phyloP scores from a whole-genome alignment of 2,888 invertebrate genomes.

The Amblyjoppa fuscipennis region DNA sequence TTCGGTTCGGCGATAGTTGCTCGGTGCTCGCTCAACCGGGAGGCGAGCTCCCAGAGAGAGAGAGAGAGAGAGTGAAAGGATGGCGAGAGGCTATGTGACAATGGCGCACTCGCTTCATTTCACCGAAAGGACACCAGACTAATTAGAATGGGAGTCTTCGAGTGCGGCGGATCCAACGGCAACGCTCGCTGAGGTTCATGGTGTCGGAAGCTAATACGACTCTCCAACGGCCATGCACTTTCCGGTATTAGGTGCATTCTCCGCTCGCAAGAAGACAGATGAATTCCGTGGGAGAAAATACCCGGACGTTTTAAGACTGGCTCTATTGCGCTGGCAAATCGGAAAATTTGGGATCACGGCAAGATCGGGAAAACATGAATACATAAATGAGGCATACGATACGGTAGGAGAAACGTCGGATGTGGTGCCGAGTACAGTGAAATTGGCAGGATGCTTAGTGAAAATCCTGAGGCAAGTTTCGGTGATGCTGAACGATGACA shows the following conservation, averaged over 20 bases:
- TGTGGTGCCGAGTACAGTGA: not conserved
- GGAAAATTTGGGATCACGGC: not conserved
- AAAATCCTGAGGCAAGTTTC: not conserved
- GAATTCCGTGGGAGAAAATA: not conserved
- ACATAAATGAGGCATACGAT: not conserved
- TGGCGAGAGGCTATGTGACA: constrained; percentile 35
- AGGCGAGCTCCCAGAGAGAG: constrained; percentile 2
- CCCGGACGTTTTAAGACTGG: too few relatives aligned
- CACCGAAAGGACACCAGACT: constrained; percentile 57
- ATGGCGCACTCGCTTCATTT: constrained; percentile 60
- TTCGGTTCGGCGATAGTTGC: constrained; percentile 48
- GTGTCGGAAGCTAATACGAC: not conserved
- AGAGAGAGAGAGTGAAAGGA: constrained; percentile 4
- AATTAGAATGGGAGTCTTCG: constrained; percentile 49
- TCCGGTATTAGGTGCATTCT: not conserved
- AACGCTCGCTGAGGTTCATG: not conserved
- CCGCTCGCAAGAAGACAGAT: not conserved
- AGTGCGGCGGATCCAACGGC: constrained; percentile 22
- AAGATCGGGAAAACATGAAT: not conserved
- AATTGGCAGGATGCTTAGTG: not conserved
- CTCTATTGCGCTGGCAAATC: not conserved
- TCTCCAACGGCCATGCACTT: not conserved
- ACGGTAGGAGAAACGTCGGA: not conserved
- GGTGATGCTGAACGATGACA: constrained; percentile 4
- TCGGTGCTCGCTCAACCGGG: constrained; percentile 18